These are phyloP conservation scores for Conops quadrifasciatus DNA, from an alignment of 2,888 invertebrate species.

Conservation along the genomic window DNA sequence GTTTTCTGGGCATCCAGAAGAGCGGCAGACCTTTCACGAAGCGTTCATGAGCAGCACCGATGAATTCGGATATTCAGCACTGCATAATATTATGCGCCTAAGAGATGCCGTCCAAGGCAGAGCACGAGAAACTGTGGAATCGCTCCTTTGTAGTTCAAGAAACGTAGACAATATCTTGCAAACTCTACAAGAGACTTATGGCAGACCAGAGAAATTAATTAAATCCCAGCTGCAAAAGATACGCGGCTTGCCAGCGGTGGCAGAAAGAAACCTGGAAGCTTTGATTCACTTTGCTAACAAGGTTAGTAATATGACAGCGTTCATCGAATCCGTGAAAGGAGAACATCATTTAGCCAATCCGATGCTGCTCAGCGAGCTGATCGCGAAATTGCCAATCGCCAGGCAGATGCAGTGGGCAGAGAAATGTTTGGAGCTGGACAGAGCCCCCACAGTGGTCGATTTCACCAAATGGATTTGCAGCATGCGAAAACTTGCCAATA, in stretches of 20 bases:
- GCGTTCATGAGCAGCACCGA: constrained; percentile 23
- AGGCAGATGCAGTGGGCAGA: constrained; percentile 36
- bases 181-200: constrained; percentile 15
- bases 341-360: constrained; percentile 36
- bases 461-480: constrained; percentile 30
- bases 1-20: constrained; percentile 36
- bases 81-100: constrained; percentile 33
- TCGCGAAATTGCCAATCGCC: constrained; percentile 27
- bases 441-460: constrained; percentile 28
- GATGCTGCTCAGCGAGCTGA: constrained; percentile 30
- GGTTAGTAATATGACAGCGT: constrained; percentile 29
- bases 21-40: constrained; percentile 35
- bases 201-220: not conserved
- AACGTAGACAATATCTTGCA: constrained; percentile 23
- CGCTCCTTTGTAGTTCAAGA: constrained; percentile 25
- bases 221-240: constrained; percentile 29
- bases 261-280: constrained; percentile 15
- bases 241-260: not conserved
- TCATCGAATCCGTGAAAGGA: constrained; percentile 21
- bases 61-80: constrained; percentile 24
- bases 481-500: constrained; percentile 31
- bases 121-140: constrained; percentile 34
- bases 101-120: constrained; percentile 24
- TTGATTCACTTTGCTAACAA: constrained; percentile 28
- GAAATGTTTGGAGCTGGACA: constrained; percentile 25